Evolutionary conservation across 2,113 vertebrate genomes (phyloP), one percentile per base, ranked within the genome.

Genomic region (Haplotaxodon microlepis): DNA sequence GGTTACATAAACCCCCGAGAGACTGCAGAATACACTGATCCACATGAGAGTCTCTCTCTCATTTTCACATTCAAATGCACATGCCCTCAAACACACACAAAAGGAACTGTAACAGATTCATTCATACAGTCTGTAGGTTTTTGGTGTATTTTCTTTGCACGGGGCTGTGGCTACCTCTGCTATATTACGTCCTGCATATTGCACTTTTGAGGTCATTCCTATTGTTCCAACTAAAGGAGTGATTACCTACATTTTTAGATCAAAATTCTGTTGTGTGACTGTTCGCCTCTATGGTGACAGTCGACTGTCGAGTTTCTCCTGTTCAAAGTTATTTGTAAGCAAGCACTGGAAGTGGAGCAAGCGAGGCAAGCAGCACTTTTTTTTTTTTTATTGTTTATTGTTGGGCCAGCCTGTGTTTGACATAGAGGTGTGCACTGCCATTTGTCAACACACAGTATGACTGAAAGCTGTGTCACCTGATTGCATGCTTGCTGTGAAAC

Each of bases 351-450:
- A 47, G 53, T n/a, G 36, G 36, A 86, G 63, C 69, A 24, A 21
- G 57, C 9, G 10, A 80, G 3, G 10, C 53, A 21, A 54, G 24
- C 6, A 57, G 56, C 81, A 19, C 40, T 80, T 11, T 36, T 82
- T 85, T 85, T 85, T 84, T 45, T 11, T 2, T 5, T 83, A 27
- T 27, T 27, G 27, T 27, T 86, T 84, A 69, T 85, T 86, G 51
- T 36, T 81, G 53, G 38, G 84, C 82, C 85, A 80, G 89, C 82
- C 69, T 86, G 59, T 95, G 19, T 96, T 95, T 96, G 93, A 91
- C 92, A 94, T 94, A 27, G 66, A 94, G 95, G 95, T 10, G 94
- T 94, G 85, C 51, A 45, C 94, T 90, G 86, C 89, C 94, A 81
- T 93, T 24, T 36, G 94, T 93, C 94, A 95, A 96, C 82, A 95